Conservation (phyloP, 2,888 invertebrate species). For the Thyatira batis region DNA sequence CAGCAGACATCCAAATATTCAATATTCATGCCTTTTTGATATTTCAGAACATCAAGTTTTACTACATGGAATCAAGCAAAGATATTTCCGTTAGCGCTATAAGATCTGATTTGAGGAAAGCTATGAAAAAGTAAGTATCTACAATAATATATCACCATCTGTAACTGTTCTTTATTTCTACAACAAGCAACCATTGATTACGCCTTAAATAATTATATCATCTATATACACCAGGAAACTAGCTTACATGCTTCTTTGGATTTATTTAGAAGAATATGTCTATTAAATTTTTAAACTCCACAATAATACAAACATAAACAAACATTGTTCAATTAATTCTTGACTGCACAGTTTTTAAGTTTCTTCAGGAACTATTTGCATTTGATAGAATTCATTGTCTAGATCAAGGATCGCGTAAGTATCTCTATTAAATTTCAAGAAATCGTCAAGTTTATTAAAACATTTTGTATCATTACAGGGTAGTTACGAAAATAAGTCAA, state of each 20-base stretch:
- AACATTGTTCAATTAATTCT: too few relatives aligned
- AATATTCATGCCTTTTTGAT: too few relatives aligned
- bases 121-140: conserved; percentile 81
- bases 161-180: too few relatives aligned
- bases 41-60: conserved; percentile 83
- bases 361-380: not conserved
- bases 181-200: too few relatives aligned
- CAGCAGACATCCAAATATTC: too few relatives aligned
- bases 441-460: not conserved
- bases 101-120: conserved; percentile 84
- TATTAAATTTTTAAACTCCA: too few relatives aligned
- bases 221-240: too few relatives aligned
- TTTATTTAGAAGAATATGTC: too few relatives aligned
- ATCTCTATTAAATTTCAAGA: not conserved
- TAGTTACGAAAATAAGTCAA: conserved; percentile 49
- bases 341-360: too few relatives aligned
- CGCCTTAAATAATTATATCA: too few relatives aligned
- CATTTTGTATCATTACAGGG: conserved; percentile 37
- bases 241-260: too few relatives aligned
- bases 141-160: not conserved
- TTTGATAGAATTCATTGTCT: not conserved
- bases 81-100: conserved; percentile 88
- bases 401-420: not conserved
- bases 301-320: too few relatives aligned
- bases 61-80: conserved; percentile 89